phyloP scores from a whole-genome alignment of 1,140 invertebrate genomes.

The Hycleus phaleratus region DNA sequence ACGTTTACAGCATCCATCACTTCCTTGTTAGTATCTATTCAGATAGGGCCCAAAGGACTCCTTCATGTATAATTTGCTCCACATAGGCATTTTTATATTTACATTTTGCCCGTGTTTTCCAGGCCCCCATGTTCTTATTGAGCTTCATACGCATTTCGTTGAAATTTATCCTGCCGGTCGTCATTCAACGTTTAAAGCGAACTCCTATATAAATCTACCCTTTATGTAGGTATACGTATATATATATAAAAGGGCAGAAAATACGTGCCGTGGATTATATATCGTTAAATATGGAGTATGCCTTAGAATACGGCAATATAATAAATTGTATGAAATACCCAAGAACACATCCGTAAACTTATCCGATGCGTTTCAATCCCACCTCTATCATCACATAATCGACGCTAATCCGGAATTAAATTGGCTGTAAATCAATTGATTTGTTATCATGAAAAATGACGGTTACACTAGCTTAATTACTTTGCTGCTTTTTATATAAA shows the following conservation, averaged over 20 bases:
- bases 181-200: slow-evolving; percentile 5
- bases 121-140: slow-evolving; percentile 4
- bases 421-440: no score
- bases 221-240: background rate
- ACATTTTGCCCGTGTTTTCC: slow-evolving; percentile 24
- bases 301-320: background rate
- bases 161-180: slow-evolving; percentile 11
- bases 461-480: no score
- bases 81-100: slow-evolving; percentile 25
- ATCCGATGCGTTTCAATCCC: no score
- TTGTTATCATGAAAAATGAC: no score
- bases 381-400: no score
- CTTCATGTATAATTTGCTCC: slow-evolving; percentile 22
- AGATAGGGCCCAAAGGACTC: slow-evolving; percentile 14
- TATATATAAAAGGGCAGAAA: background rate
- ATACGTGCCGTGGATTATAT: slow-evolving; percentile 5
- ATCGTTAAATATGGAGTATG: slow-evolving; percentile 3
- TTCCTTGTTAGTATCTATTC: slow-evolving; percentile 32
- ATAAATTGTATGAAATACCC: slow-evolving; percentile 1
- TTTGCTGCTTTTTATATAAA: no score
- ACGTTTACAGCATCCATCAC: slow-evolving; percentile 27
- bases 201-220: background rate
- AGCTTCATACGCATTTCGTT: slow-evolving; percentile 9
- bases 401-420: no score
- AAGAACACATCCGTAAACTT: no score